Evolutionary conservation across 37 sponge, comb jelly and placozoan genomes (phyloP), one percentile per base, ranked within the genome.

Genomic region (Axinella damicornis): DNA sequence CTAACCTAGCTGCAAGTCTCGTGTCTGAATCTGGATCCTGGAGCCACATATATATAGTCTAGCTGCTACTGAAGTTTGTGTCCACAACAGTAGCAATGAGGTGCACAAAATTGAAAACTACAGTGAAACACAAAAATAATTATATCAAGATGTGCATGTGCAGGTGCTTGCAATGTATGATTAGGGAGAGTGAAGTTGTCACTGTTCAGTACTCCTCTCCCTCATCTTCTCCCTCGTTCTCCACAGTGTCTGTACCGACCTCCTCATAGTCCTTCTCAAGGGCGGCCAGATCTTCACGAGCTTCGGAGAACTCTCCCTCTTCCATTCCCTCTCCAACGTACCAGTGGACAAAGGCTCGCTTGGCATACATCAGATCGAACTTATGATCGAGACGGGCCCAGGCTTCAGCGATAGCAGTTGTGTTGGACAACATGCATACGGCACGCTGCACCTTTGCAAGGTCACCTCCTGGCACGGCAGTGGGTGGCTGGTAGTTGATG

Each of bases 281-380:
- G 36, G 91, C 95, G 68, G 95, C 95, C 72, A 94, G 82, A 80
- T 96, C 94, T 65, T 93, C 96, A 70, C 96, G 91, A 64, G 96
- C 96, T 75, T 96, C 96, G 1, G 90, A 81, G 82, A 96, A 96
- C 89, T 96, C 96, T 84, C 96, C 96, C 74, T 96, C 96, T 66
- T 96, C 96, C 96, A 96, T 96, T 30, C 96, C 96, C 74, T 96
- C 96, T 72, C 96, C 96, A n/a, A 95, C 96, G 71, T 96, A 96
- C 96, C 96, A 96, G 89, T 96, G 96, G 63, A 96, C 96, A 41
- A 96, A 96, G 70, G 96, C 96, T 39, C 97, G 77, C 87, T 96
- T 96, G 80, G 94, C 91, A 73, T 96, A 96, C 97, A 96, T 96
- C 78, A 96, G 85, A 83, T 96, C 97, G 71, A 96, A 96, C 87